phyloP scores from a whole-genome alignment of 2,797 vertebrate genomes.

The Melanotaenia trifasciata region DNA sequence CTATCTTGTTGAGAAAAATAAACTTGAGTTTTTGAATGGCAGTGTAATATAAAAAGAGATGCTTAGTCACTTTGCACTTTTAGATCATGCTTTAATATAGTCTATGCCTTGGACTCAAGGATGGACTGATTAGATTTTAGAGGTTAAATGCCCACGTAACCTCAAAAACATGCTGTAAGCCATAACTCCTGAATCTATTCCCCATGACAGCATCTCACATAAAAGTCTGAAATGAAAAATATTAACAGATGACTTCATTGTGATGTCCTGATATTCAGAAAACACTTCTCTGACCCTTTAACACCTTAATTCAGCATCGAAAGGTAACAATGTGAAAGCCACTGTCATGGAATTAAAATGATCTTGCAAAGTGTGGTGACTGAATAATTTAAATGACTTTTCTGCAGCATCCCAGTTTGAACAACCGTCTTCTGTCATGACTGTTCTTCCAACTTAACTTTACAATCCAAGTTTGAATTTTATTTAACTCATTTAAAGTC shows the following conservation, averaged over 20 bases:
- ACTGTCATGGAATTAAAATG: not conserved
- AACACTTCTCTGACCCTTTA: not conserved
- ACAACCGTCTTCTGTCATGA: not conserved
- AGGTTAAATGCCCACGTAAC: not conserved
- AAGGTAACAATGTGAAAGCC: not conserved
- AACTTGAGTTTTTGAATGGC: not conserved
- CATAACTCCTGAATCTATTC: not conserved
- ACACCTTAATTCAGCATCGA: not conserved
- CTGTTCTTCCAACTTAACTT: not conserved
- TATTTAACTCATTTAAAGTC: not conserved
- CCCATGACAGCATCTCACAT: not conserved
- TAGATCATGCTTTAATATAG: not conserved
- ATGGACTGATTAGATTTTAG: not conserved
- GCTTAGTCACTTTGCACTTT: not conserved
- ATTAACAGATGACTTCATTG: not conserved
- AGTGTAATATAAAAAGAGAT: not conserved
- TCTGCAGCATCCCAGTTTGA: not conserved
- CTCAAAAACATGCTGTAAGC: not conserved
- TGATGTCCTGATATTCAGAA: not conserved
- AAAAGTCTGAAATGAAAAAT: not conserved
- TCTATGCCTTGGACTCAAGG: not conserved
- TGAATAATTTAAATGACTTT: not conserved
- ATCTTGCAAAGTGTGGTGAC: not conserved
- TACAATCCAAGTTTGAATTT: not conserved
- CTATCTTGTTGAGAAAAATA: not conserved